Conservation (phyloP, 2,797 vertebrate species). For the Petrocephalus schoutedeni region DNA sequence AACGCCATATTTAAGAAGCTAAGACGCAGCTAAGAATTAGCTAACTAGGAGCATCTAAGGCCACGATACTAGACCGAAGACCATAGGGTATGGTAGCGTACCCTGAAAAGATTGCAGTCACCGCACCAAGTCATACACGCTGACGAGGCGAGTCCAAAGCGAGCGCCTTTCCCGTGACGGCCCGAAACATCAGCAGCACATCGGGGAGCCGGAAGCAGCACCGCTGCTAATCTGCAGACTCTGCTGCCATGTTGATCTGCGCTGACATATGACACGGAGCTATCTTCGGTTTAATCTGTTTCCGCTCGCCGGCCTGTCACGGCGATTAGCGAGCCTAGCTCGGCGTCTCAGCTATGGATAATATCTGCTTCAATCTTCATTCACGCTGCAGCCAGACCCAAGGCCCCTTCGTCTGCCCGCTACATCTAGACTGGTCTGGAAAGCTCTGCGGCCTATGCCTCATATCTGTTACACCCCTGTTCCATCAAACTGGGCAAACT, state of each 20-base stretch:
- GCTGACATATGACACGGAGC: background rate
- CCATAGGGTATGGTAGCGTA: background rate
- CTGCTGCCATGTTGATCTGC: background rate
- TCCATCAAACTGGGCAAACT: background rate
- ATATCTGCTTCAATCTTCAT: background rate
- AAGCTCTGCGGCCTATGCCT: background rate
- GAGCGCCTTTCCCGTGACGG: background rate
- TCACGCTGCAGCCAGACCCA: background rate
- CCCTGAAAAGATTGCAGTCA: background rate
- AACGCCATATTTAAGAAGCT: background rate
- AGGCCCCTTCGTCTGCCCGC: background rate
- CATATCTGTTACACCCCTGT: constrained; percentile 3
- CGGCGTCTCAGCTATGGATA: background rate
- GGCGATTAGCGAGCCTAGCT: background rate
- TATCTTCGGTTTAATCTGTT: constrained; percentile 1
- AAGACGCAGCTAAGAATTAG: background rate
- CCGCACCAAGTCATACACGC: background rate
- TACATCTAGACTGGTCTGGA: background rate
- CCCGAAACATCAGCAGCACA: background rate
- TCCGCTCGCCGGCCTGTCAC: background rate
- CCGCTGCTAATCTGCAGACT: background rate
- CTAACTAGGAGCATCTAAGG: background rate
- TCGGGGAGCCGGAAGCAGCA: background rate
- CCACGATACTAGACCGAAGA: background rate
- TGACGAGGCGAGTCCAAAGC: background rate